These are phyloP conservation scores for Gnatocerus cornutus DNA, from an alignment of 2,888 invertebrate genomes.

Conservation along the genomic window DNA sequence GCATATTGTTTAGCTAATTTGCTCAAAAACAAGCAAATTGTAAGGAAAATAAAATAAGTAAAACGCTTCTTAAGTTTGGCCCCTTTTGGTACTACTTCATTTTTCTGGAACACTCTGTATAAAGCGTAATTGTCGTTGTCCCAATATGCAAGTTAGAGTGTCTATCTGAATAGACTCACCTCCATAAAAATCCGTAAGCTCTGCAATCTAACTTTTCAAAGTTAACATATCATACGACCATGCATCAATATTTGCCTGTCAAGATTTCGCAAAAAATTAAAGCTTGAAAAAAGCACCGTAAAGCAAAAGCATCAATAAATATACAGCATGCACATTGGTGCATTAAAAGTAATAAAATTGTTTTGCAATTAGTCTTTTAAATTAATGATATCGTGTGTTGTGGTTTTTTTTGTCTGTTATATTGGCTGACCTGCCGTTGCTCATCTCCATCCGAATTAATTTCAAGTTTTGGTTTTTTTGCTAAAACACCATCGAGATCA, in stretches of 20 bases:
- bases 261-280: constrained; percentile 30
- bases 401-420: constrained; percentile 57
- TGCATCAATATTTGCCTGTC: constrained; percentile 8
- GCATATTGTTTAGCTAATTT: too few species aligned
- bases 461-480: constrained; percentile 66
- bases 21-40: too few species aligned
- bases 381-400: constrained; percentile 62
- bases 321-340: constrained; percentile 53
- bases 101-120: neutral
- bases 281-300: constrained; percentile 45
- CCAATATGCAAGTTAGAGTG: too few species aligned
- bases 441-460: constrained; percentile 65
- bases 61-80: too few species aligned
- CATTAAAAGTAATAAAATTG: constrained; percentile 32
- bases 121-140: neutral
- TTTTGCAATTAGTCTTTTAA: constrained; percentile 62
- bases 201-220: constrained; percentile 1
- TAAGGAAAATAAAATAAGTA: too few species aligned
- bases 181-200: constrained; percentile 18
- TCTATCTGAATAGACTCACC: constrained; percentile 20
- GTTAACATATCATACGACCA: constrained; percentile 30
- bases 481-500: constrained; percentile 57
- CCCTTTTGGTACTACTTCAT: too few species aligned
- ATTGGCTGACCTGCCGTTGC: constrained; percentile 69
- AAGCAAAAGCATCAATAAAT: constrained; percentile 32